Conservation (phyloP, 2,888 invertebrate genomes). For the Caenorhabditis sp. region DNA sequence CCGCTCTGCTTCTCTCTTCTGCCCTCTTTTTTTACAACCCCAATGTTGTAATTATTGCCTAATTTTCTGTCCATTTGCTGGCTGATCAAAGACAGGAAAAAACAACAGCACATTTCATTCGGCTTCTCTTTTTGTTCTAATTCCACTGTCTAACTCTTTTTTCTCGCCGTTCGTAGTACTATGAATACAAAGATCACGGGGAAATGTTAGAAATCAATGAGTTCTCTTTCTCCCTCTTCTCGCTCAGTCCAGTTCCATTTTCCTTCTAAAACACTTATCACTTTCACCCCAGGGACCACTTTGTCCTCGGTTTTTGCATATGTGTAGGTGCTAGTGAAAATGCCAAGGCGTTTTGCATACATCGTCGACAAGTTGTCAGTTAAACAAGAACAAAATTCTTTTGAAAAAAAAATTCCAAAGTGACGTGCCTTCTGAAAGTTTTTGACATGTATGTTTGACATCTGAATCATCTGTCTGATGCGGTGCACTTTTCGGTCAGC, state of each 20-base stretch:
- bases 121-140: slow-evolving; percentile 25
- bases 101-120: slow-evolving; percentile 29
- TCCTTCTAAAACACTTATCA: slow-evolving; percentile 32
- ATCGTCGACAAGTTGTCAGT: slow-evolving; percentile 16
- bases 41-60: slow-evolving; percentile 48
- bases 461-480: slow-evolving; percentile 45
- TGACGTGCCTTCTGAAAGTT: slow-evolving; percentile 38
- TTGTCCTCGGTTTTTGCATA: slow-evolving; percentile 27
- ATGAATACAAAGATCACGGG: no score
- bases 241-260: neutral
- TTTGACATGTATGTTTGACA: slow-evolving; percentile 33
- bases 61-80: slow-evolving; percentile 51
- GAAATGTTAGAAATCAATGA: no score
- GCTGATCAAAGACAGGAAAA: slow-evolving; percentile 51
- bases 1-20: slow-evolving; percentile 8
- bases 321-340: slow-evolving; percentile 13
- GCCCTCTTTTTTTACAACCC: slow-evolving; percentile 13
- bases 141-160: no score
- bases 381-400: slow-evolving; percentile 33
- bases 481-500: slow-evolving; percentile 33
- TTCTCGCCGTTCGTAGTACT: no score
- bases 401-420: slow-evolving; percentile 25
- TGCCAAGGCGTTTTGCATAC: slow-evolving; percentile 16
- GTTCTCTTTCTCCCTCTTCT: neutral
- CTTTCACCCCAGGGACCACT: slow-evolving; percentile 29